Evolutionary conservation across 2,797 vertebrate species (phyloP), one percentile per base, ranked within the genome.

Genomic region (Paramormyrops hopkinsi): DNA sequence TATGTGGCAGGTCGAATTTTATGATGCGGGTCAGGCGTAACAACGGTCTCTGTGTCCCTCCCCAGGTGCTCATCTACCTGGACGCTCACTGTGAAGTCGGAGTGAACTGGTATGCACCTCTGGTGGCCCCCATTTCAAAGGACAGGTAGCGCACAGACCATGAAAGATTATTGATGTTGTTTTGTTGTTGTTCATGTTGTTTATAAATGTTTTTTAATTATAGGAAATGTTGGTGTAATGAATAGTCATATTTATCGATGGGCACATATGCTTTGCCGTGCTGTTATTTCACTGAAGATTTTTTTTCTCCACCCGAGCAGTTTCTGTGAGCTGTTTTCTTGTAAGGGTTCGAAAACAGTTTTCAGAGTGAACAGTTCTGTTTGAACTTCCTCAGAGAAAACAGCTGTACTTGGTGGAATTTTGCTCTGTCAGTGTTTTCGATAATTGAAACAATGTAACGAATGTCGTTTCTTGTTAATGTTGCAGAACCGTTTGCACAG

Each of bases 41-140:
- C 54, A 19, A 84, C 25, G 7, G n/a, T 46, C 14, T 41, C 2
- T 56, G 41, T 44, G 33, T 48, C 79, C 53, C 1, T 93, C 93
- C 93, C 22, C 93, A 99, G 99, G 99, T 99, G 93, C 95, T 99
- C 90, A 96, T 99, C 94, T 99, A 99, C 93, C 96, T 99, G 90
- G 99, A 99, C 93, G 99, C 99, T 92, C 99, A 99, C 91, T 99
- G 98, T 95, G 99, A 99, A 93, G 99, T 99, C 92, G 97, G 96
- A 90, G 93, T 98, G 92, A 99, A 99, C 95, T 99, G 98, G 99
- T 99, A 99, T 88, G 94, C 97, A n/a, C 96, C 99, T 53, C 95
- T 99, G 91, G 94, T 99, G 93, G 97, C 98, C 91, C 99, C 99
- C 48, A 99, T 99, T 94, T 97, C 99, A 93, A 96, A 98, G 93